A percentile compares a stretch with the other conserved stretches of the same genome.
These are phyloP conservation scores for Sebastes kiyomatsui DNA, from an alignment of 2,797 vertebrate species.

Conservation along the genomic window DNA sequence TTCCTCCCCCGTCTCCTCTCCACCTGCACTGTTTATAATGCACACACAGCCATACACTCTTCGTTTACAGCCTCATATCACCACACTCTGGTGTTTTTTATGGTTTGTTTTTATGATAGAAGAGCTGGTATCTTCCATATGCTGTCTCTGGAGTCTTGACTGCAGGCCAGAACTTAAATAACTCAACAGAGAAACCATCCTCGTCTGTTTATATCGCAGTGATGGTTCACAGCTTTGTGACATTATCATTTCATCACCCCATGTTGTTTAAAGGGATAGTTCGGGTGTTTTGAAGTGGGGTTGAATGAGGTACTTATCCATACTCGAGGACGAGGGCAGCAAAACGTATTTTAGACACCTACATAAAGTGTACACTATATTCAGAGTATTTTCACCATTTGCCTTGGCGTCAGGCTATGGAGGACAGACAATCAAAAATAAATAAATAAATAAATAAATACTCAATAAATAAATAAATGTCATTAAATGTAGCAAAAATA, in stretches of 20 bases:
- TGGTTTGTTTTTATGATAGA: slow-evolving; percentile 47
- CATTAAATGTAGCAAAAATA: too few species aligned
- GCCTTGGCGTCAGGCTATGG: too few species aligned
- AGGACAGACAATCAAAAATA: too few species aligned
- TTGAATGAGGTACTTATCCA: too few species aligned
- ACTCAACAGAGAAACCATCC: not conserved
- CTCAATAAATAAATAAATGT: too few species aligned
- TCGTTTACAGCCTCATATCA: slow-evolving; percentile 45
- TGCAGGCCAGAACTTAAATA: slow-evolving; percentile 9
- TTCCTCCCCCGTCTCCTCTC: slow-evolving; percentile 59
- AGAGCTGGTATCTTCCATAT: not conserved
- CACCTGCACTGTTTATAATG: slow-evolving; percentile 39
- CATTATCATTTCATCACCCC: not conserved
- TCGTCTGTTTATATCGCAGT: not conserved
- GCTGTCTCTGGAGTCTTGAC: slow-evolving; percentile 31
- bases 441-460: too few species aligned
- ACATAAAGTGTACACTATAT: too few species aligned
- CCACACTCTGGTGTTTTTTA: slow-evolving; percentile 57
- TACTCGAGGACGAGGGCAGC: too few species aligned
- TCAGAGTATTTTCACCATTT: too few species aligned
- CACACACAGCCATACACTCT: not conserved
- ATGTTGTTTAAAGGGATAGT: too few species aligned
- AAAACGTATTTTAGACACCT: too few species aligned
- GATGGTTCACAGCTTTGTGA: slow-evolving; percentile 3
- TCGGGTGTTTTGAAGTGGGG: too few species aligned